Evolutionary conservation across 2,888 invertebrate species (phyloP), one percentile per base, ranked within the genome.

Genomic region (Lasius platythorax): DNA sequence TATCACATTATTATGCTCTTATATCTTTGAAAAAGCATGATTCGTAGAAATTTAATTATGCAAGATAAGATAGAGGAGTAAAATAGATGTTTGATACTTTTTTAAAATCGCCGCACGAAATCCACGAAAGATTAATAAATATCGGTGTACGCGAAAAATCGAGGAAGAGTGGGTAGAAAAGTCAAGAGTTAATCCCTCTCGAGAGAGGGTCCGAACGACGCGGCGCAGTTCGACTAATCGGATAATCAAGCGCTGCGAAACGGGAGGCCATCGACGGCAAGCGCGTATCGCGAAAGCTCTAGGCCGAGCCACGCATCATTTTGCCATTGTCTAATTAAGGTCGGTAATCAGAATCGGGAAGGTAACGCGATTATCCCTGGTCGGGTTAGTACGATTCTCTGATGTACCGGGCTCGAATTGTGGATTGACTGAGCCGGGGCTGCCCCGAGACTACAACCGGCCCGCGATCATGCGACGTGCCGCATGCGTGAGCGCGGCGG

Each of bases 281-380:
- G 53, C 76, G 75, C 83, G 87, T 86, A 87, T 87, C 87, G 87
- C 89, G 87, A 91, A 91, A 91, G 91, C 93, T 89, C 91, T 92
- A 91, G 87, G 89, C 90, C 89, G 88, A 82, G 87, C 88, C 87
- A 90, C 92, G 93, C 93, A 93, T 93, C 93, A 93, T 93, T 81
- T 81, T 92, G 93, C 93, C 92, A 92, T 93, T 93, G 93, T 89
- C 93, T 93, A 94, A 94, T 94, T 94, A 94, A 94, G 93, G 94
- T 92, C 91, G 91, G 93, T 94, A 93, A 94, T 94, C 94, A 93
- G 93, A 92, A 93, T 92, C 92, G 91, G 92, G 87, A 91, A 92
- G 92, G 88, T 94, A 94, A 94, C 92, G 89, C 91, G 94, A 94
- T 94, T 94, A 94, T 93, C 89, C 79, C 85, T 85, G 87, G 88